These are phyloP conservation scores for Chiloscyllium plagiosum DNA, from an alignment of 2,113 vertebrate genomes.

Conservation along the genomic window DNA sequence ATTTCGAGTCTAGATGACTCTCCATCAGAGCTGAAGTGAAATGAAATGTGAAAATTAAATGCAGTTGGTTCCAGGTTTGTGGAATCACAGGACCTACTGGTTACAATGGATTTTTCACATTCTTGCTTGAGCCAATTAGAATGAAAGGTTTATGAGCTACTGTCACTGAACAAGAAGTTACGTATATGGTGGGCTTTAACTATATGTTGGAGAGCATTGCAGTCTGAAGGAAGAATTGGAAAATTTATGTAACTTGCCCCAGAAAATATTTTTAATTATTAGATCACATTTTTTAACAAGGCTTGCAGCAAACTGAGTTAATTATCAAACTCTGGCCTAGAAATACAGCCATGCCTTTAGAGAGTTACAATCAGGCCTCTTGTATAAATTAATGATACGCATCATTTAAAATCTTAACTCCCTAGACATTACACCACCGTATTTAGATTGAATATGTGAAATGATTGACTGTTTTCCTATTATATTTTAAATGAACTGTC, in stretches of 20 bases:
- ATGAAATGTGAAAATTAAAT: background rate
- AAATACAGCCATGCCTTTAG: background rate
- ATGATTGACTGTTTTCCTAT: conserved; percentile 31
- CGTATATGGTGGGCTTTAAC: background rate
- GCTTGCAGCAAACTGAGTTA: conserved; percentile 9
- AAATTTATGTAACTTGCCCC: conserved; percentile 16
- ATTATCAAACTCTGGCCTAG: conserved; percentile 30
- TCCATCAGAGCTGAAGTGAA: no score
- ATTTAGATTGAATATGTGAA: conserved; percentile 17
- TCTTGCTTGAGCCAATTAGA: background rate
- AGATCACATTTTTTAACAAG: conserved; percentile 23
- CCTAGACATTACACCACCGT: background rate
- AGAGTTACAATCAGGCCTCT: conserved; percentile 26
- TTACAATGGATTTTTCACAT: background rate
- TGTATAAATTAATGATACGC: conserved; percentile 34
- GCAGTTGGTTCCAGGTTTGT: background rate
- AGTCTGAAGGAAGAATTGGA: background rate
- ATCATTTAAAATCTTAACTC: conserved; percentile 23
- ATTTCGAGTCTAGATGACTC: no score
- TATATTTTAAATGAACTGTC: conserved; percentile 35
- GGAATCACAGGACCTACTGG: background rate
- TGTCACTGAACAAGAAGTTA: background rate
- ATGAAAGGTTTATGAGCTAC: background rate
- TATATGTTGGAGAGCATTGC: background rate
- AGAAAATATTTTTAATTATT: conserved; percentile 30